Percentiles rank a stretch among this genome's conserved stretches.
These are phyloP conservation scores for Pterocles burchelli DNA, from an alignment of 2,113 vertebrate genomes.

Conservation along the genomic window DNA sequence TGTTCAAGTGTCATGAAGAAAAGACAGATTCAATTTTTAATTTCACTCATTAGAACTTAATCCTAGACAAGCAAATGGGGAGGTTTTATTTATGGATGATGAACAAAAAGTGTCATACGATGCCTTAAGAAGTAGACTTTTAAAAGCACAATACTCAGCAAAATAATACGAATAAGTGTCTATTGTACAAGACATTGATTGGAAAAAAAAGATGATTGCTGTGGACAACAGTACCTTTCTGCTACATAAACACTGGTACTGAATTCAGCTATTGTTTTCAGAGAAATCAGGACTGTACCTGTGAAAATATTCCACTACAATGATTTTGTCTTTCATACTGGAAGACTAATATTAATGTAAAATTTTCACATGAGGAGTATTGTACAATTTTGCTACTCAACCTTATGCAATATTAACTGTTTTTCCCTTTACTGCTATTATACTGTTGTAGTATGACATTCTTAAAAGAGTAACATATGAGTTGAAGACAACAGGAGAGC, in stretches of 20 bases:
- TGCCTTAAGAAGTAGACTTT: not conserved
- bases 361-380: not conserved
- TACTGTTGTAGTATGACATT: not conserved
- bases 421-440: not conserved
- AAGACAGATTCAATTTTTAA: not conserved
- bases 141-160: not conserved
- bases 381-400: not conserved
- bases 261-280: not conserved
- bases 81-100: not conserved
- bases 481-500: fast-evolving
- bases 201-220: not conserved
- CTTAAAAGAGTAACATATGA: not conserved
- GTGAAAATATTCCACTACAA: not conserved
- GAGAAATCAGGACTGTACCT: not conserved
- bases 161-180: not conserved
- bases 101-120: not conserved
- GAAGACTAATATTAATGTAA: not conserved
- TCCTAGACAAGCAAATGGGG: not conserved
- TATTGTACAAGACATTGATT: not conserved
- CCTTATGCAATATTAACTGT: not conserved
- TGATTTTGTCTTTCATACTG: not conserved
- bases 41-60: not conserved
- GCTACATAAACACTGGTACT: not conserved
- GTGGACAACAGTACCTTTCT: not conserved
- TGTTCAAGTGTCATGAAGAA: not conserved